These are phyloP conservation scores for Tupiocoris notatus DNA, from an alignment of 2,888 invertebrate species.

Conservation along the genomic window DNA sequence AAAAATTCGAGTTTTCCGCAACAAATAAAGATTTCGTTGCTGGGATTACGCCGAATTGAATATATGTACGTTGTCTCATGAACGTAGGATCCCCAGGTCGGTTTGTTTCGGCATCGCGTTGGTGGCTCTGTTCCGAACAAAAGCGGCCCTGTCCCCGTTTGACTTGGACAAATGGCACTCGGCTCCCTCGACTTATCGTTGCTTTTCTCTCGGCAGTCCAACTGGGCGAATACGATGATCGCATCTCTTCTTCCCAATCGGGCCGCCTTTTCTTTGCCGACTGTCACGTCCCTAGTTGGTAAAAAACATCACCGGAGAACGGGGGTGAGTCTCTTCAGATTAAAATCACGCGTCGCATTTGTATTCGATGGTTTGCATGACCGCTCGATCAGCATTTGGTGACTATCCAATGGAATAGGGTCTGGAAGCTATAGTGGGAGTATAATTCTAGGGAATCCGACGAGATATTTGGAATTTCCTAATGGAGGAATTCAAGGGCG, in stretches of 20 bases:
- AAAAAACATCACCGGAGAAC: neutral
- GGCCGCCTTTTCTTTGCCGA: neutral
- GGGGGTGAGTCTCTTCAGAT: neutral
- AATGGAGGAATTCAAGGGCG: no score
- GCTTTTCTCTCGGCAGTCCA: neutral
- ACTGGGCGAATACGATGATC: neutral
- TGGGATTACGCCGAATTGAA: no score
- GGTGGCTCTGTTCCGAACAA: neutral
- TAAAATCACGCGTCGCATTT: neutral
- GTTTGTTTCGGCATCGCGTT: neutral
- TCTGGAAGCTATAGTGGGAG: no score
- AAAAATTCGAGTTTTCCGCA: no score
- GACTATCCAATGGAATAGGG: neutral
- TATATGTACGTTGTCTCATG: no score
- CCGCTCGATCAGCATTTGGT: neutral
- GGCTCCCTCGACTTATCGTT: neutral
- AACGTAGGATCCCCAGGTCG: neutral
- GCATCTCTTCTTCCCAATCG: neutral
- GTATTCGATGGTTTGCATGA: neutral
- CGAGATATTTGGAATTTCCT: no score
- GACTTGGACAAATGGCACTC: neutral
- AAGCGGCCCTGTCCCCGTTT: neutral
- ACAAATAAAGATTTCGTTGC: no score
- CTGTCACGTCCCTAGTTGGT: neutral
- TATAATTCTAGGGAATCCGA: no score